Percentiles rank a stretch among this genome's conserved stretches.
These are phyloP conservation scores for Sinosuthora webbiana DNA, from an alignment of 2,113 vertebrate species.

Conservation along the genomic window DNA sequence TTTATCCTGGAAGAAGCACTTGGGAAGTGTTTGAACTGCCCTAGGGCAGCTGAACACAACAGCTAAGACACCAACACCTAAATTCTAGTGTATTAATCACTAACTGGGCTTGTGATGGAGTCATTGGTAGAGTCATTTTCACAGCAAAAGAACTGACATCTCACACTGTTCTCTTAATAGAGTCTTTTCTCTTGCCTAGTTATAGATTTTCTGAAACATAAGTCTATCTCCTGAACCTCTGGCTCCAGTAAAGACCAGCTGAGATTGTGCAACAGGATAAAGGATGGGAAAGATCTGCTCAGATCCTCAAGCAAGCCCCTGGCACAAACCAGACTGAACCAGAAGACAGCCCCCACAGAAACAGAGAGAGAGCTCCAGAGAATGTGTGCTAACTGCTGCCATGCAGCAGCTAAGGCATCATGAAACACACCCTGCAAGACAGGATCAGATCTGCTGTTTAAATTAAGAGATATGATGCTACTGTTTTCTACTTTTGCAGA, in stretches of 20 bases:
- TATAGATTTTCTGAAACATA: not conserved
- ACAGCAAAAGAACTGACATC: not conserved
- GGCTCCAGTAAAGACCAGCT: not conserved
- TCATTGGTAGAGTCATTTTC: not conserved
- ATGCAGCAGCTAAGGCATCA: accelerated
- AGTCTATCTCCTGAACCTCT: not conserved
- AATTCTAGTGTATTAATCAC: not conserved
- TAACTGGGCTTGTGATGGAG: not conserved
- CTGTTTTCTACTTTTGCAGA: not conserved
- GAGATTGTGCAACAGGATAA: not conserved
- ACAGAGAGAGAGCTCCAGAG: not conserved
- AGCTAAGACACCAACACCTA: not conserved
- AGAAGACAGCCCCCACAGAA: not conserved
- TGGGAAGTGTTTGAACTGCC: not conserved
- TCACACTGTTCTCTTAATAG: not conserved
- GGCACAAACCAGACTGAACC: not conserved
- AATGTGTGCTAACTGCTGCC: accelerated
- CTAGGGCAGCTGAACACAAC: not conserved
- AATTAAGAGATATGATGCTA: not conserved
- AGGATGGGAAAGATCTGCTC: not conserved
- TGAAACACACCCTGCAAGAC: not conserved
- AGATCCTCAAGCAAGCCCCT: not conserved
- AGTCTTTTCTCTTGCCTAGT: not conserved
- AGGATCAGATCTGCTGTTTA: not conserved
- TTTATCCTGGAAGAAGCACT: not conserved